Evolutionary conservation across 2,888 invertebrate genomes (phyloP), one percentile per base, ranked within the genome.

Genomic region (Nineta flava): DNA sequence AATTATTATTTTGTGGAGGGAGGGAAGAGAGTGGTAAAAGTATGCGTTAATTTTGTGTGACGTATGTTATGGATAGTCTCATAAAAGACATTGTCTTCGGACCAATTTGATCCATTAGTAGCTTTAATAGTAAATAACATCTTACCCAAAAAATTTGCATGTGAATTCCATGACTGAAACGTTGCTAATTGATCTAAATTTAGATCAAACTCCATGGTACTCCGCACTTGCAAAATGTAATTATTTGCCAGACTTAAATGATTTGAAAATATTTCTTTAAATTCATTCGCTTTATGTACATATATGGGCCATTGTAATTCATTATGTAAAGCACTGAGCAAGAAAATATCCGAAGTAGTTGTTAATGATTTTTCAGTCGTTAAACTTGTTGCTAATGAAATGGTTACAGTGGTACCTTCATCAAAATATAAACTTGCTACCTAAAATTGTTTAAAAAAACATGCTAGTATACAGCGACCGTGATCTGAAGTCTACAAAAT

Each of bases 161-260:
- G 38, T 19, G 49, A 44, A 19, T 49, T 49, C 49, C 49, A 49
- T n/a, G 49, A 49, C n/a, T 21, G 12, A 13, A 49, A 21, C 9
- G 9, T 12, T 15, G 45, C 31, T 34, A 49, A 26, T 15, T 49
- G 35, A 17, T 16, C n/a, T 34, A 49, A 19, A 38, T 34, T 49
- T 3, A 2, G 2, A 3, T 21, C 26, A n/a, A 49, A 38, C 1
- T 49, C 49, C 6, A 10, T 9, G 2, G 16, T 19, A 19, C 16
- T 45, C 10, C 17, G 21, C 7, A 49, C 45, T 35, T 49, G 48
- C 3, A 48, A 16, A 16, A 48, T 48, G 17, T 48, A 48, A 31
- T 16, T n/a, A 42, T 31, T 26, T 9, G 26, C 31, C 41, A 41
- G 26, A 16, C 6, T 42, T 19, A 16, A 9, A 6, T 16, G 15